Evolutionary conservation across 2,797 vertebrate species (phyloP).

Genomic region (Arvicola amphibius): DNA sequence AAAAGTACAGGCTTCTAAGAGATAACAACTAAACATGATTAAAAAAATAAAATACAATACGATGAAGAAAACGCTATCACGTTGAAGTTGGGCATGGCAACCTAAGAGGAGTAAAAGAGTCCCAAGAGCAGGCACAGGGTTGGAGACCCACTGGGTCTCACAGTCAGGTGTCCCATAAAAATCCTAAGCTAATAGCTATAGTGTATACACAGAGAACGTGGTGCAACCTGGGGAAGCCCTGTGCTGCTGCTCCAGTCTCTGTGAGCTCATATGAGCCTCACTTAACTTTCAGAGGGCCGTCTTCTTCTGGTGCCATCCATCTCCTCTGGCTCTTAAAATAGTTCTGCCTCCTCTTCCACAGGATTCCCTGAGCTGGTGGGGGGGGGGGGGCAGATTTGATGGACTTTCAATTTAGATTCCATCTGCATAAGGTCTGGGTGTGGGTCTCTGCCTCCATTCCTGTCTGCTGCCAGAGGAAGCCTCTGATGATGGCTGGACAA

Average conservation of each 20-base stretch:
- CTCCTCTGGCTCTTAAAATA: neutral
- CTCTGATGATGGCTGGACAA: neutral
- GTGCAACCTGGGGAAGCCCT: neutral
- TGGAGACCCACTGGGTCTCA: neutral
- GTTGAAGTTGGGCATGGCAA: neutral
- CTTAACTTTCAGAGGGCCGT: neutral
- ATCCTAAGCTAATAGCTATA: neutral
- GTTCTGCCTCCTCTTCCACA: neutral
- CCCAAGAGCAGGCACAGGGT: neutral
- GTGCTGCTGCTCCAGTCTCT: neutral
- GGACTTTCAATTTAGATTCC: neutral
- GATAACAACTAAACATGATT: neutral
- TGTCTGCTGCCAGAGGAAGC: neutral
- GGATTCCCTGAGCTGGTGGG: neutral
- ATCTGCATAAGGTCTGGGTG: neutral
- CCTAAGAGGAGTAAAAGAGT: neutral
- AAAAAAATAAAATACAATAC: neutral
- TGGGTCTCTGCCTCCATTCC: neutral
- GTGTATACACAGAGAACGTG: neutral
- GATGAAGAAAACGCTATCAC: neutral
- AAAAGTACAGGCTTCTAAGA: neutral
- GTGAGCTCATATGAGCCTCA: neutral
- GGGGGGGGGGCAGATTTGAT: neutral
- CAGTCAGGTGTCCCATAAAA: neutral
- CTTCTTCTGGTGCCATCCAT: neutral